Evolutionary conservation across 2,888 invertebrate species (phyloP), one percentile per base, ranked within the genome.

Genomic region (Phyto melanocephala): DNA sequence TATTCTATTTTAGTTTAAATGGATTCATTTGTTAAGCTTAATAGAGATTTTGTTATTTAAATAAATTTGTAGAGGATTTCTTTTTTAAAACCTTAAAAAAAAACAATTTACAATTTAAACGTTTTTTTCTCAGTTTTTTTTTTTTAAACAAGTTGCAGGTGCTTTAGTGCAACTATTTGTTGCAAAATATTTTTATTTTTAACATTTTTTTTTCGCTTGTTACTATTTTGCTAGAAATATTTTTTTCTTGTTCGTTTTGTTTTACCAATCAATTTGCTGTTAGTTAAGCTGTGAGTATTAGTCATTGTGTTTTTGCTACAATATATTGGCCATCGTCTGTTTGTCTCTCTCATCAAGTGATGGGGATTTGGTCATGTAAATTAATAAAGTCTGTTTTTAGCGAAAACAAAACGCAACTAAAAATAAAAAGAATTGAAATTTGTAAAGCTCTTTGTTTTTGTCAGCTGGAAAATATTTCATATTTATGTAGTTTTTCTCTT

Each of bases 281-380:
- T 60, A 70, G 77, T 70, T 78, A 62, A 74, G 47, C 81, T 77
- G 67, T 60, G 71, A 67, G 74, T 71, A 81, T 76, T 76, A 71
- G 80, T 70, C 50, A 80, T 70, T 80, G 70, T 76, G 76, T 81
- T 72, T 60, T 72, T 72, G 62, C 17, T 33, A n/a, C n/a, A n/a
- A n/a, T n/a, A 67, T 40, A 50, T 58, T 50, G 50, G 33, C n/a
- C 33, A 45, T 68, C 28, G 60, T 50, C n/a, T n/a, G n/a, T n/a
- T n/a, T n/a, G n/a, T n/a, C n/a, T n/a, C n/a, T 67, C 33, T 20
- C 40, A 68, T 35, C 68, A 68, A 60, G 42, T 70, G 45, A 54
- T 70, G 45, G 62, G 8, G 70, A 70, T 77, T 77, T 70, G 40
- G 35, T 13, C 54, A 62, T 54, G 62, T 45, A 62, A 62, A 62